Percentiles rank a stretch among this genome's conserved stretches.
Conservation (phyloP, 2,113 vertebrate species). For the Neogobius melanostomus region DNA sequence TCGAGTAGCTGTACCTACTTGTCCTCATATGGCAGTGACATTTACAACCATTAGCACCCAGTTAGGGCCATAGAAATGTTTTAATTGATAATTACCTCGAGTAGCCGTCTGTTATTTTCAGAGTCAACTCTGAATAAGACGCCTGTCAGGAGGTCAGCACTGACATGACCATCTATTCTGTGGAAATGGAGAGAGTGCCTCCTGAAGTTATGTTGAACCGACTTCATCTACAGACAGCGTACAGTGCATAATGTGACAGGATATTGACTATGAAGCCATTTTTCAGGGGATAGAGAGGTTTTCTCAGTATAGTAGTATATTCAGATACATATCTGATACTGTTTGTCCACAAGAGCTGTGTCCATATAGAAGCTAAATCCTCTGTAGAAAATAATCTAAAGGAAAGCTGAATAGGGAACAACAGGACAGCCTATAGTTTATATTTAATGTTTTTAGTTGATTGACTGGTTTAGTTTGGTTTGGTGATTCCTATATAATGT, state of each 20-base stretch:
- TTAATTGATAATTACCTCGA: conserved; percentile 37
- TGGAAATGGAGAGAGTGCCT: conserved; percentile 50
- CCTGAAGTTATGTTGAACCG: conserved; percentile 16
- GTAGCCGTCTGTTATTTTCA: conserved; percentile 12
- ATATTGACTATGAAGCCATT: background rate
- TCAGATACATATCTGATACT: no score
- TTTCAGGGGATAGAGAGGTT: background rate
- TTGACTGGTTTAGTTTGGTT: no score
- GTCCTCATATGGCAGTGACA: conserved; percentile 3
- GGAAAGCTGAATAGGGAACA: background rate
- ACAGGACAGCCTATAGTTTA: background rate
- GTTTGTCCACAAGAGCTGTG: no score
- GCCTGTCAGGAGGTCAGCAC: conserved; percentile 40
- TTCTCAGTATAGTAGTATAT: background rate
- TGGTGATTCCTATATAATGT: no score
- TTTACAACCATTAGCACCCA: conserved; percentile 32
- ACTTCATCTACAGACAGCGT: conserved; percentile 13
- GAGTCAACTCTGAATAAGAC: conserved; percentile 35
- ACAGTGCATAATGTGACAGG: background rate
- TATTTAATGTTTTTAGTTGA: background rate
- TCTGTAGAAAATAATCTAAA: background rate
- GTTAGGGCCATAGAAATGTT: conserved; percentile 24
- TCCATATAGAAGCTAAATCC: no score
- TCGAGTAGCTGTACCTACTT: background rate
- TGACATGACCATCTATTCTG: conserved; percentile 50